These are phyloP conservation scores for Bufo bufo DNA, from an alignment of 2,113 vertebrate genomes.

Conservation along the genomic window DNA sequence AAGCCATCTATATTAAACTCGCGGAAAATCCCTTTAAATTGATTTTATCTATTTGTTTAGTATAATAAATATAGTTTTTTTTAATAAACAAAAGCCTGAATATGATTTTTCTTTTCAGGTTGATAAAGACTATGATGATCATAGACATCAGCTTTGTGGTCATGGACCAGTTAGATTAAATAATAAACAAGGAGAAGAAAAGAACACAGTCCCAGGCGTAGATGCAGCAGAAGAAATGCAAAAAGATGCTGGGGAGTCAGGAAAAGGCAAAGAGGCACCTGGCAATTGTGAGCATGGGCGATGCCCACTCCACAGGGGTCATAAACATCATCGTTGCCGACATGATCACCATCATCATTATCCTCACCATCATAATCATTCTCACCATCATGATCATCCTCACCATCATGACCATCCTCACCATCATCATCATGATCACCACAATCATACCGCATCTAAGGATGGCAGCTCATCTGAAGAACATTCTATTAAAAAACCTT, in stretches of 20 bases:
- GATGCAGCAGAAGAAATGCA: neutral
- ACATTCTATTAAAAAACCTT: no score
- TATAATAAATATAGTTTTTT: neutral
- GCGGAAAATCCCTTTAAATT: no score
- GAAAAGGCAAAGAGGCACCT: neutral
- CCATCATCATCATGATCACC: no score
- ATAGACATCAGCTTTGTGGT: neutral
- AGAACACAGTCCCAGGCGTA: neutral
- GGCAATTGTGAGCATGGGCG: neutral
- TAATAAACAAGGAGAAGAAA: neutral
- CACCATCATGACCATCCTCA: no score
- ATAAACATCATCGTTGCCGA: slow-evolving; percentile 12
- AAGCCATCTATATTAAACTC: no score
- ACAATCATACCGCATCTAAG: no score
- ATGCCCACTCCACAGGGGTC: neutral
- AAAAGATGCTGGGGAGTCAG: neutral
- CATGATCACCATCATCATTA: no score
- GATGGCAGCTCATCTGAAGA: no score
- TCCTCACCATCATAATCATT: no score
- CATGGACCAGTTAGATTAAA: neutral
- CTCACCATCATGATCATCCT: no score
- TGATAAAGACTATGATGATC: neutral
- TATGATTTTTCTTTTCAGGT: neutral
- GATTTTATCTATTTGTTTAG: neutral
- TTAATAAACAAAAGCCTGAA: neutral